Evolutionary conservation across 2,113 vertebrate genomes (phyloP).

Genomic region (Tringa solitaria): DNA sequence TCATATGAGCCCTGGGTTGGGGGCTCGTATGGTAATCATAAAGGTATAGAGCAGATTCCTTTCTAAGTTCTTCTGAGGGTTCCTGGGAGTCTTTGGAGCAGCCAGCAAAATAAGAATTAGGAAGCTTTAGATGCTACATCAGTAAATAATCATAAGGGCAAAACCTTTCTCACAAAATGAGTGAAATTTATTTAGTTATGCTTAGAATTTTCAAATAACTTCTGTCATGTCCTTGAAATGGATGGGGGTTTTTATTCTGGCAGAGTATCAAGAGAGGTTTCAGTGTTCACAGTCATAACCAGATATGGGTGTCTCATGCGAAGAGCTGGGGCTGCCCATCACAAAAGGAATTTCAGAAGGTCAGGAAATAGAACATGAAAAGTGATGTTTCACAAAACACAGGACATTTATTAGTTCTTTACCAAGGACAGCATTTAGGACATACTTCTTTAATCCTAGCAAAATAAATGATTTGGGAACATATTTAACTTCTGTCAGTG

Average conservation of each 20-base stretch:
- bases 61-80: background rate
- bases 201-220: background rate
- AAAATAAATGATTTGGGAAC: background rate
- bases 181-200: background rate
- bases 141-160: background rate
- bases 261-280: background rate
- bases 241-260: background rate
- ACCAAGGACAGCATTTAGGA: background rate
- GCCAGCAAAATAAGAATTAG: background rate
- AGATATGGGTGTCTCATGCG: background rate
- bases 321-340: background rate
- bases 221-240: fast-evolving
- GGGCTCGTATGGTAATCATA: background rate
- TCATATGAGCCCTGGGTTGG: background rate
- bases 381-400: background rate
- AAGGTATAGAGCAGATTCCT: background rate
- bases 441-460: background rate
- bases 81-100: background rate
- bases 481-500: background rate
- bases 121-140: background rate
- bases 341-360: background rate
- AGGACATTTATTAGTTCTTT: background rate
- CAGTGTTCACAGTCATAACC: background rate
- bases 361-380: background rate
- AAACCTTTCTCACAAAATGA: background rate